Conservation (phyloP, 30 jellyfish, hydroid and myxozoan species). For the Clytia hemisphaerica region DNA sequence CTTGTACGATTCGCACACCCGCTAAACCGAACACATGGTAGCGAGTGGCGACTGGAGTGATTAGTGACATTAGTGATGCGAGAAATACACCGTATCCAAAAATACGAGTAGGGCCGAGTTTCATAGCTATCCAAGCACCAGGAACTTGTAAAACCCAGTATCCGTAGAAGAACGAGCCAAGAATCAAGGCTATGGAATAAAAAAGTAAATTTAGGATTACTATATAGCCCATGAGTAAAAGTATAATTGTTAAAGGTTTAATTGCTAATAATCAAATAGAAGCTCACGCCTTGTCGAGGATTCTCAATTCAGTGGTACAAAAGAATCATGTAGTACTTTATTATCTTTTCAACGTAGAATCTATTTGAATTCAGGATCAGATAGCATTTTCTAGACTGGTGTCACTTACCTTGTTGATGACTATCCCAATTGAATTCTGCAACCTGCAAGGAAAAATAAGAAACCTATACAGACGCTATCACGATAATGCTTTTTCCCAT, state of each 20-base stretch:
- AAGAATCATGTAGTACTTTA: neutral
- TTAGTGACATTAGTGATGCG: slow-evolving; percentile 63
- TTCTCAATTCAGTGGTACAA: neutral
- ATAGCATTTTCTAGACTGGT: neutral
- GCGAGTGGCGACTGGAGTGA: slow-evolving; percentile 98
- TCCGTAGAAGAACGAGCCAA: slow-evolving; percentile 85
- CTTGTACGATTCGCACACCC: slow-evolving; percentile 70
- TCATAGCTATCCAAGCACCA: slow-evolving; percentile 95
- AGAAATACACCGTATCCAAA: slow-evolving; percentile 90
- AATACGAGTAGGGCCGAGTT: slow-evolving; percentile 86
- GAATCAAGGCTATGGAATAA: slow-evolving; percentile 48
- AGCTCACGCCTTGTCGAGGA: neutral
- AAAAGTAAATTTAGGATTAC: no score
- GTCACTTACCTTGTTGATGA: slow-evolving; percentile 27
- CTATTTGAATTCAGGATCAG: neutral
- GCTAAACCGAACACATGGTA: slow-evolving; percentile 80
- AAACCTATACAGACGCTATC: no score
- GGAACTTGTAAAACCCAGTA: slow-evolving; percentile 92
- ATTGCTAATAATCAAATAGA: neutral
- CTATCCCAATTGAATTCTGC: slow-evolving; percentile 48
- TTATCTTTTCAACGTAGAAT: no score
- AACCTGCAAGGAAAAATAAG: slow-evolving; percentile 10
- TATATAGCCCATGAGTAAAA: neutral
- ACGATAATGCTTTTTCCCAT: no score
- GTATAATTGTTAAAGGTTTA: no score